phyloP scores from a whole-genome alignment of 1,140 invertebrate genomes.

The Melitaea cinxia region DNA sequence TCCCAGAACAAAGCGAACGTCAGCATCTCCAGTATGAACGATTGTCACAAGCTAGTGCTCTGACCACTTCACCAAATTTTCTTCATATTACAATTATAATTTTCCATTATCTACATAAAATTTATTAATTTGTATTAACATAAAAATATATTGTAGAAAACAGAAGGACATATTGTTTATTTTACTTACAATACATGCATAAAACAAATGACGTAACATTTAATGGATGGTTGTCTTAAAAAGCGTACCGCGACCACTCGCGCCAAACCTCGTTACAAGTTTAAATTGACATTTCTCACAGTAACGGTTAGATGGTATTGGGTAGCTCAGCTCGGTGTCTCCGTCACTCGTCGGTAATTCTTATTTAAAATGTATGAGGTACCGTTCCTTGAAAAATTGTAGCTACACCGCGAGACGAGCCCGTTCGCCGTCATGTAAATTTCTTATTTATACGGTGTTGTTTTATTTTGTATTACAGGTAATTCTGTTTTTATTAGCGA shows the following conservation, averaged over 20 bases:
- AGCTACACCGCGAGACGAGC: constrained; percentile 11
- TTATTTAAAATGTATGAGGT: constrained; percentile 76
- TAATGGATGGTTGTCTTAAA: constrained; percentile 5
- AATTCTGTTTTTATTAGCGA: neutral
- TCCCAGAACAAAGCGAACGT: no score
- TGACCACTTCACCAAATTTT: no score
- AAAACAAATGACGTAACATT: neutral
- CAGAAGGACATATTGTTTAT: no score
- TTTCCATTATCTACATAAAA: no score
- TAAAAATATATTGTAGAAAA: no score
- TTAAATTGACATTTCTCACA: constrained; percentile 81
- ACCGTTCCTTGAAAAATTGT: constrained; percentile 37
- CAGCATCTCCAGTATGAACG: no score
- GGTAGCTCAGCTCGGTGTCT: constrained; percentile 65
- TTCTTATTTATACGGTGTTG: constrained; percentile 11
- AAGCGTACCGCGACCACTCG: constrained; percentile 40
- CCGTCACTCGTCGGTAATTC: constrained; percentile 65
- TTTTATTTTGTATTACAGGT: constrained; percentile 17
- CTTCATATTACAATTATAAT: no score
- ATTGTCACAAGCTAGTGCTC: no score
- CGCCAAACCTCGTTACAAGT: constrained; percentile 79
- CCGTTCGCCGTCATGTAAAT: constrained; percentile 21
- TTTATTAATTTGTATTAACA: no score
- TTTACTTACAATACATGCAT: no score
- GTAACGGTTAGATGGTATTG: constrained; percentile 73